phyloP scores from a whole-genome alignment of 2,888 invertebrate species.

The Meloe dianella region DNA sequence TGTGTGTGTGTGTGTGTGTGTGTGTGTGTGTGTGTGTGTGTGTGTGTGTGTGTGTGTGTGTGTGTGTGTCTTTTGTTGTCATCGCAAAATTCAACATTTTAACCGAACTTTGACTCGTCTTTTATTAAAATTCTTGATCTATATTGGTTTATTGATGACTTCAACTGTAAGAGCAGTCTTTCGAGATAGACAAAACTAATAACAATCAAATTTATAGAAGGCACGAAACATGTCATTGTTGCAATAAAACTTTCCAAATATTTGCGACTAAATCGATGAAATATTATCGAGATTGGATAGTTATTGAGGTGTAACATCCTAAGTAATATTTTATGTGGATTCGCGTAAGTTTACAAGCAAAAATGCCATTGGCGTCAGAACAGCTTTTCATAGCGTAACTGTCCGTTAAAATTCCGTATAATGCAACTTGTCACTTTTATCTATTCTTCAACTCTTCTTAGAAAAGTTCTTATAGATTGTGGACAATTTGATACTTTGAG shows the following conservation, averaged over 20 bases:
- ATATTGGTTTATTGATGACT: background rate
- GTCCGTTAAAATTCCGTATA: slow-evolving; percentile 49
- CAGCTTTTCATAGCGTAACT: slow-evolving; percentile 46
- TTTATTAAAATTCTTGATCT: background rate
- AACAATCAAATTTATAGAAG: background rate
- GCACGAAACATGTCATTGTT: background rate
- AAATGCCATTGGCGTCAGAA: slow-evolving; percentile 40
- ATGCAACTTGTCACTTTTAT: slow-evolving; percentile 48
- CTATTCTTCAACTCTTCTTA: slow-evolving; percentile 36
- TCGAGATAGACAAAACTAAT: background rate
- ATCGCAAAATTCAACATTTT: background rate
- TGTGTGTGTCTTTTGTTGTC: background rate
- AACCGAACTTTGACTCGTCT: too few species aligned
- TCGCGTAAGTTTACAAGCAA: slow-evolving; percentile 1
- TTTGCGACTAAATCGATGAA: slow-evolving; percentile 12
- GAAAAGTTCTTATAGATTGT: slow-evolving; percentile 35
- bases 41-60: background rate
- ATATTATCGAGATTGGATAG: slow-evolving; percentile 41
- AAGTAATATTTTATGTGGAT: too few species aligned
- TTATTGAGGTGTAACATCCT: background rate
- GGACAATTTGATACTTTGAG: background rate
- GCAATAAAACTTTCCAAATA: background rate
- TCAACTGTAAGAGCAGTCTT: background rate
- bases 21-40: background rate
- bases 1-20: background rate